These are phyloP conservation scores for Philereme transversata DNA, from an alignment of 2,888 invertebrate species.

Conservation along the genomic window DNA sequence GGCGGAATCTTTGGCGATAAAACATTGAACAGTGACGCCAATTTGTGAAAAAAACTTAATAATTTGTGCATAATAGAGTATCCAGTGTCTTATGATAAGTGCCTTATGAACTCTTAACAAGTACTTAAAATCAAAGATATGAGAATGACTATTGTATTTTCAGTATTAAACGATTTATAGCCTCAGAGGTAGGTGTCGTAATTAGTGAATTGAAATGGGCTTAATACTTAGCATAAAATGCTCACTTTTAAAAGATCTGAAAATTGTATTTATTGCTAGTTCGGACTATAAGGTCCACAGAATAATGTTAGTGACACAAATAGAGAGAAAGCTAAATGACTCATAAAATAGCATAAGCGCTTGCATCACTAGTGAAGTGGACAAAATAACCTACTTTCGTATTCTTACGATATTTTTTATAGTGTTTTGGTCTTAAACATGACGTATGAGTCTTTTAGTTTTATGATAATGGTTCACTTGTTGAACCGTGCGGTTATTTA, in stretches of 20 bases:
- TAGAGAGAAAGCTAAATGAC: slow-evolving; percentile 38
- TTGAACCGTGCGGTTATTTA: slow-evolving; percentile 21
- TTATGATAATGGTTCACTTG: slow-evolving; percentile 24
- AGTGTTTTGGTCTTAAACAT: slow-evolving; percentile 33
- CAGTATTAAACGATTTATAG: slow-evolving; percentile 55
- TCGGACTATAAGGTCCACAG: slow-evolving; percentile 13
- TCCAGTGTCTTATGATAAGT: slow-evolving; percentile 62
- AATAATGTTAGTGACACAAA: slow-evolving; percentile 27
- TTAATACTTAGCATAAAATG: slow-evolving; percentile 27
- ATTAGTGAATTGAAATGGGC: slow-evolving; percentile 35
- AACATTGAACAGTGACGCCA: slow-evolving; percentile 34
- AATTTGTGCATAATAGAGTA: slow-evolving; percentile 45
- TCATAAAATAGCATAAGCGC: slow-evolving; percentile 38
- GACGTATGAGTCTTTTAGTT: slow-evolving; percentile 27
- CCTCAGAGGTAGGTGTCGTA: slow-evolving; percentile 35
- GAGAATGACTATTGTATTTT: slow-evolving; percentile 54
- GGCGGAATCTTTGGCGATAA: slow-evolving; percentile 44
- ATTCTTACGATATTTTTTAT: slow-evolving; percentile 34
- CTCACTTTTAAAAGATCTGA: slow-evolving; percentile 37
- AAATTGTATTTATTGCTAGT: slow-evolving; percentile 27
- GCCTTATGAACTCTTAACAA: slow-evolving; percentile 56
- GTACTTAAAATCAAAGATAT: slow-evolving; percentile 57
- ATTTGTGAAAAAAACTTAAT: slow-evolving; percentile 33
- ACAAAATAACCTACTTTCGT: slow-evolving; percentile 40
- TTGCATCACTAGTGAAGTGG: slow-evolving; percentile 39